Conservation (phyloP, 1,140 invertebrate species). For the Philopotamus ludificatus region DNA sequence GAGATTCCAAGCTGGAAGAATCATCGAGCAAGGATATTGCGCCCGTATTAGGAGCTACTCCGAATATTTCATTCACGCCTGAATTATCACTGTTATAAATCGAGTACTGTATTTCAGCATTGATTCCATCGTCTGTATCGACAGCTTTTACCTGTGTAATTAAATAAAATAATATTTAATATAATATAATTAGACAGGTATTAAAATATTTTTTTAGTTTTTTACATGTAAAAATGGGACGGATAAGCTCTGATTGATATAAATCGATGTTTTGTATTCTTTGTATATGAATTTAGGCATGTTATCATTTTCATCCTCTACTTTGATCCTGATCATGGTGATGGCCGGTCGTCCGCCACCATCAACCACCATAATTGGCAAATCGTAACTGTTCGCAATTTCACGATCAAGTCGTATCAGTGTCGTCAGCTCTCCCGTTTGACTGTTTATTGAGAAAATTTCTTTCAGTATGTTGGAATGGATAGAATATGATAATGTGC, state of each 20-base stretch:
- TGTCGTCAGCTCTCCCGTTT: slow-evolving; percentile 74
- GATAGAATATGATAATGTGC: slow-evolving; percentile 71
- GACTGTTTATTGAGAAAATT: slow-evolving; percentile 72
- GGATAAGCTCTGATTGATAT: slow-evolving; percentile 60
- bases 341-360: slow-evolving; percentile 76
- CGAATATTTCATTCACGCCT: slow-evolving; percentile 59
- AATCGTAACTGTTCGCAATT: slow-evolving; percentile 64
- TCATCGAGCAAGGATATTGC: slow-evolving; percentile 59
- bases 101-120: slow-evolving; percentile 65
- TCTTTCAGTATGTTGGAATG: slow-evolving; percentile 69
- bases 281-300: slow-evolving; percentile 70
- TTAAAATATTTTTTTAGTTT: too few species aligned
- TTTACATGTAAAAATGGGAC: slow-evolving; percentile 66
- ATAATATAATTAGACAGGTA: too few species aligned
- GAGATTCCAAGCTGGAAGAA: slow-evolving; percentile 44
- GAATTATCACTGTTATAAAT: slow-evolving; percentile 62
- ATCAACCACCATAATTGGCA: slow-evolving; percentile 77
- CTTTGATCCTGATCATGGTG: slow-evolving; percentile 67
- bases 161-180: too few species aligned
- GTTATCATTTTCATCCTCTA: slow-evolving; percentile 84
- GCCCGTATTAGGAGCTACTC: slow-evolving; percentile 63
- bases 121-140: slow-evolving; percentile 65
- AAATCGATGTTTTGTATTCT: slow-evolving; percentile 72
- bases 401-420: slow-evolving; percentile 74
- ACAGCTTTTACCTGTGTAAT: slow-evolving; percentile 57